These are phyloP conservation scores for Lepus oiostolus DNA, from an alignment of 2,797 vertebrate genomes.

Conservation along the genomic window DNA sequence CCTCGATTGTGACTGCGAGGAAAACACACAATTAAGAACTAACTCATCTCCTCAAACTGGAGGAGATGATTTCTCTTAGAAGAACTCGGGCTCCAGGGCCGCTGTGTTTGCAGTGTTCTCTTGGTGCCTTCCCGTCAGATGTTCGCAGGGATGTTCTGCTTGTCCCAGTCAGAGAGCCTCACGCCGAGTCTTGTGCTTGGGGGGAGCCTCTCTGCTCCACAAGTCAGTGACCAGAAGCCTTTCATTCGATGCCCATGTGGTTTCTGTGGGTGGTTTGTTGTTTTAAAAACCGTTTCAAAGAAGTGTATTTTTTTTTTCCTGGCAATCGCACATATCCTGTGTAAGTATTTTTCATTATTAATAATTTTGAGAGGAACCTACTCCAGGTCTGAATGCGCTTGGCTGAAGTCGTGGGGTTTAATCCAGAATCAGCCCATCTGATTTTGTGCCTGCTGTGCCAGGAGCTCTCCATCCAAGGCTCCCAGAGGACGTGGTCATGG, in stretches of 20 bases:
- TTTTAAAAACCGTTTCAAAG: conserved; percentile 80
- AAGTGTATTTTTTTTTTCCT: conserved; percentile 63
- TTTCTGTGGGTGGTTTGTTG: conserved; percentile 80
- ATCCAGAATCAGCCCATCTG: conserved; percentile 65
- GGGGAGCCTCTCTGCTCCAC: conserved; percentile 33
- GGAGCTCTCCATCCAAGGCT: conserved; percentile 25
- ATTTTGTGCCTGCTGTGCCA: conserved; percentile 66
- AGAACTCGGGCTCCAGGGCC: background rate
- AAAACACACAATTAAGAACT: background rate
- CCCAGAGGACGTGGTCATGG: background rate
- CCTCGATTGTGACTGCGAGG: conserved; percentile 10
- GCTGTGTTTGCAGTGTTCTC: background rate
- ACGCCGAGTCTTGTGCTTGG: background rate
- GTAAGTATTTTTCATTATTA: conserved; percentile 83
- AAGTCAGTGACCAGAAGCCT: conserved; percentile 52
- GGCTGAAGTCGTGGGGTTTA: conserved; percentile 52
- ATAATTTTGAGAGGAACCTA: conserved; percentile 80
- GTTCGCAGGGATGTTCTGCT: conserved; percentile 5
- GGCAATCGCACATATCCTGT: conserved; percentile 71
- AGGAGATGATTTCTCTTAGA: conserved; percentile 35
- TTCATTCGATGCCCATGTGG: conserved; percentile 76
- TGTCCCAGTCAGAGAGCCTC: background rate
- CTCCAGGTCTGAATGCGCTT: conserved; percentile 66
- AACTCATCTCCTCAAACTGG: conserved; percentile 11
- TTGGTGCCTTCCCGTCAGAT: background rate